Evolutionary conservation across 2,797 vertebrate species (phyloP), one percentile per base, ranked within the genome.

Genomic region (Poecilia gillii): DNA sequence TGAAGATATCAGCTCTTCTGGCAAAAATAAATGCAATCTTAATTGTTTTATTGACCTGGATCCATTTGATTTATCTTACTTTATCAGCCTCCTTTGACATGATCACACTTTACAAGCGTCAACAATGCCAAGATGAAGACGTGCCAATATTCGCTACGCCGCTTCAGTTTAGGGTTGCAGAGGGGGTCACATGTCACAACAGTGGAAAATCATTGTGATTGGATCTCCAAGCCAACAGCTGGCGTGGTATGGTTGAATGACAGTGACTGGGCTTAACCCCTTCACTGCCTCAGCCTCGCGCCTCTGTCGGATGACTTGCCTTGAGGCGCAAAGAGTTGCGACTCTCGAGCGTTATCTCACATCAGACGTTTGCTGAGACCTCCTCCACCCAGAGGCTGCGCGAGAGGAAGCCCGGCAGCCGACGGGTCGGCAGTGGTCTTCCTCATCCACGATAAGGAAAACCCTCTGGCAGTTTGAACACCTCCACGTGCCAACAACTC

Each of bases 131-230:
- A 86, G 85, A 89, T 81, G 85, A 92, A 88, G 78, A 93, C 84
- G 92, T 94, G 93, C 92, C 93, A 94, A 95, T 89, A 92, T 95
- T 94, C 94, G 92, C 92, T 91, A 80, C 46, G 84, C 90, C 84
- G 89, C 88, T 84, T 93, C 91, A 93, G 94, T 96, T 95, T 95
- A 88, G 62, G 92, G 92, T 96, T 94, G 94, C 91, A 84, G 90
- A 90, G 87, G 87, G 88, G 94, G 94, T 96, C 95, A 95, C 93
- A 91, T 95, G 94, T 96, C 94, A 96, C 94, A 96, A 96, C 94
- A 95, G 93, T 94, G 94, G 94, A 96, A 96, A 96, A 96, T 95
- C 94, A 94, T 95, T 95, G 93, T 94, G 94, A 96, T 94, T 92
- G 93, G 92, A 95, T 93, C 91, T 93, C 90, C 87, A 78, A 93